Evolutionary conservation across 2,113 vertebrate genomes (phyloP).

Genomic region (Natator depressus): DNA sequence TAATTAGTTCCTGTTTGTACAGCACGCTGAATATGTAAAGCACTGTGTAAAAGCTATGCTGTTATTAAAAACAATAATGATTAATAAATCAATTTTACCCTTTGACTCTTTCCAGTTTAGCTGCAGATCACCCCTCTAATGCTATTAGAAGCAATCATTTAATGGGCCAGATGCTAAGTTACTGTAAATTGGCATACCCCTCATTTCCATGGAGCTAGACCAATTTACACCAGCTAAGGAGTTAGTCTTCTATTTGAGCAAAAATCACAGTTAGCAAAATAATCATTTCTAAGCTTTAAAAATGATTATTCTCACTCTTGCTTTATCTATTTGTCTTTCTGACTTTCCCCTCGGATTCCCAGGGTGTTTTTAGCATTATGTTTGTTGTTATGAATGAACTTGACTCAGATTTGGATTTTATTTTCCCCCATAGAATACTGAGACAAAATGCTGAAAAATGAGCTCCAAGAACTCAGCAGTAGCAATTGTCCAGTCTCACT

Average conservation of each 20-base stretch:
- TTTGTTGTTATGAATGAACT: background rate
- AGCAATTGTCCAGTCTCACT: background rate
- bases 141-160: background rate
- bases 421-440: background rate
- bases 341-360: background rate
- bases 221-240: background rate
- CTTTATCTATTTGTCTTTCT: background rate
- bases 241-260: background rate
- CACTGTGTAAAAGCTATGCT: background rate
- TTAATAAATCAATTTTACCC: background rate
- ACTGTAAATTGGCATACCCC: background rate
- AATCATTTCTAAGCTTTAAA: background rate
- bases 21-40: slow-evolving; percentile 30
- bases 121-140: background rate
- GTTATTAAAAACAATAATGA: slow-evolving; percentile 4
- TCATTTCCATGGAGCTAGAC: background rate
- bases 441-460: background rate
- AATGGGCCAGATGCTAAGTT: background rate
- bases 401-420: background rate
- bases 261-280: background rate
- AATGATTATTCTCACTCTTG: background rate
- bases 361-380: background rate
- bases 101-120: background rate
- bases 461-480: background rate
- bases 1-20: slow-evolving; percentile 67